Evolutionary conservation across 2,113 vertebrate genomes (phyloP), one percentile per base, ranked within the genome.

Genomic region (Platysteira castanea): DNA sequence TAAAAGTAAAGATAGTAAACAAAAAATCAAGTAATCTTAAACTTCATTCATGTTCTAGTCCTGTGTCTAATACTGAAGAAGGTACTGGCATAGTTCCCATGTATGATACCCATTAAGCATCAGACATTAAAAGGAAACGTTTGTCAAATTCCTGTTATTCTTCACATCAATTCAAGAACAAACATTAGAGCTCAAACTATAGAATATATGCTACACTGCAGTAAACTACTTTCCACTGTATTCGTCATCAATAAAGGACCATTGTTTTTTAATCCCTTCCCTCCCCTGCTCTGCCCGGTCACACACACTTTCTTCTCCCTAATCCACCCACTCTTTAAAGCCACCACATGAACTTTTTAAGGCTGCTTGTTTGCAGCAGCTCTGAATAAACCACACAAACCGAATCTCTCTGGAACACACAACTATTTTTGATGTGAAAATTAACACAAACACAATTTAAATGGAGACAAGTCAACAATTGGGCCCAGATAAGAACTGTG

Each of bases 241-340:
- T 10, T 60, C 17, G 12, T n/a, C 59, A 61, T 26, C 56, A 57
- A 95, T 76, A 93, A 90, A 93, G 52, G 64, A n/a, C 42, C 60
- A 88, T 84, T 92, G 92, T 95, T 90, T 39, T 63, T 70, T 89
- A 95, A 96, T 92, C 95, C 86, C 44, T 53, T 86, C 67, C 77
- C 79, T 63, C 33, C 64, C 77, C 90, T 71, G 35, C 64, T 85
- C 56, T 59, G n/a, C 80, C 52, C 4, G 15, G 74, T 28, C 81
- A 64, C 85, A 84, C 57, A 30, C 52, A 30, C 70, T 83, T 61
- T 87, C 64, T 69, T 47, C 28, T 67, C 35, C 16, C n/a, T 93
- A 95, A 95, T 93, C 88, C 79, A 61, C 39, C 28, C 79, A 12
- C 46, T 86, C 83, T 84, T 46, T 61, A 76, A 63, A 96, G 49